Conservation (phyloP, 2,113 vertebrate species). For the Pachypanchax playfairii region DNA sequence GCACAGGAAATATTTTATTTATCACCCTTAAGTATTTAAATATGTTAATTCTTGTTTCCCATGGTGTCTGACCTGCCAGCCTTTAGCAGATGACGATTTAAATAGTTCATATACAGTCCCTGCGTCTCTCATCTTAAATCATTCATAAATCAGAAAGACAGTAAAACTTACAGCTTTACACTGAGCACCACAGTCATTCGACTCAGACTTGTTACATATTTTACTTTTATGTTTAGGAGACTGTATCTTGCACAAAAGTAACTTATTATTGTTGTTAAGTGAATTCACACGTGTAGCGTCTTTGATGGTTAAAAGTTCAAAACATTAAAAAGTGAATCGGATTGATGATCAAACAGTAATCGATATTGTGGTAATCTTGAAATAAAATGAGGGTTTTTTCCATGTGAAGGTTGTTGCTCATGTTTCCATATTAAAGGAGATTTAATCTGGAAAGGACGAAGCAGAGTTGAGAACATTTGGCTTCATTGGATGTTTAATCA, state of each 20-base stretch:
- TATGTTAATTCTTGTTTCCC: slow-evolving; percentile 71
- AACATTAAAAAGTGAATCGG: background rate
- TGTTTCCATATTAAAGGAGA: no score
- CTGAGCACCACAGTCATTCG: background rate
- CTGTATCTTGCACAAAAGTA: slow-evolving; percentile 11
- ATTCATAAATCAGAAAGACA: slow-evolving; percentile 57
- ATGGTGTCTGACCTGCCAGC: slow-evolving; percentile 60
- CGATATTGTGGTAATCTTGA: no score
- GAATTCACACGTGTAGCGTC: slow-evolving; percentile 23
- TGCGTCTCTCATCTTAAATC: slow-evolving; percentile 57
- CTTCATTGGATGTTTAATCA: no score
- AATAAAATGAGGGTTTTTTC: no score
- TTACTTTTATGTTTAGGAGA: background rate
- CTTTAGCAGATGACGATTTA: slow-evolving; percentile 58
- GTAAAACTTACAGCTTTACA: slow-evolving; percentile 17
- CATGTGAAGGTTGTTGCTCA: no score
- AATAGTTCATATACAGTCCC: slow-evolving; percentile 66
- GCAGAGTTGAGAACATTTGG: no score
- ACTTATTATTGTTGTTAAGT: slow-evolving; percentile 10
- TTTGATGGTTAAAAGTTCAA: slow-evolving; percentile 10
- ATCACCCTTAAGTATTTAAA: slow-evolving; percentile 64
- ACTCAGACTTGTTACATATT: background rate
- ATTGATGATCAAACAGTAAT: no score
- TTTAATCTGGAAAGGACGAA: no score
- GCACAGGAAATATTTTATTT: slow-evolving; percentile 67